Conservation (phyloP, 2,113 vertebrate species). For the Dolichallabes microphthalmus region DNA sequence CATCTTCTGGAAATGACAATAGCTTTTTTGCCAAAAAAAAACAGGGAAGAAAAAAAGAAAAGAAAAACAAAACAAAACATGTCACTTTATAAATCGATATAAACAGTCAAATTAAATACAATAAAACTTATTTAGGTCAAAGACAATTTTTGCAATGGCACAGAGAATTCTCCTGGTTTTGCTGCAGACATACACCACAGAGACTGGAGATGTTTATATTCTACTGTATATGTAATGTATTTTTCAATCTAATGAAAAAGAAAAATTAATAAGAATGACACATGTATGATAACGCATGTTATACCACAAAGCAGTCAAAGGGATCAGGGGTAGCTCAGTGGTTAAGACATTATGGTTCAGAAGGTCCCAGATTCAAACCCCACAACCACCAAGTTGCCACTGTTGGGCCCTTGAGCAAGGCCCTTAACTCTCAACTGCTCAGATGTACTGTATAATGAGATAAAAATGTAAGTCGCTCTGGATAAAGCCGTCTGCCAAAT, state of each 20-base stretch:
- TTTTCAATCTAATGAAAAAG: not conserved
- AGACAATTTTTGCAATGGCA: not conserved
- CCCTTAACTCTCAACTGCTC: no score
- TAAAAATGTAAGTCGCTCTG: no score
- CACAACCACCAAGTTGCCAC: no score
- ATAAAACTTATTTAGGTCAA: not conserved
- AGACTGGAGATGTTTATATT: not conserved
- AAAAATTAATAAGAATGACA: not conserved
- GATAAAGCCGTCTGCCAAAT: no score
- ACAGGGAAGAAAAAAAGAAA: not conserved
- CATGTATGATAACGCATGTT: not conserved
- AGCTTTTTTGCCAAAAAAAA: not conserved
- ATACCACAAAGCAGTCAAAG: not conserved
- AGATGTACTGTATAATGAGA: no score
- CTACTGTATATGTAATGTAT: not conserved
- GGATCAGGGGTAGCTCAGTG: no score
- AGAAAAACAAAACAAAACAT: not conserved
- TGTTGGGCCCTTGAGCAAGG: no score
- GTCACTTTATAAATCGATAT: not conserved
- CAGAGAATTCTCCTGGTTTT: not conserved
- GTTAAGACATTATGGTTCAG: no score
- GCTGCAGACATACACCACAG: not conserved
- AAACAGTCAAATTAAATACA: not conserved
- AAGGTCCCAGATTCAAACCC: no score
- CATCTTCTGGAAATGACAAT: not conserved